These are phyloP conservation scores for Eriosoma lanigerum DNA, from an alignment of 1,140 invertebrate species.

Conservation along the genomic window DNA sequence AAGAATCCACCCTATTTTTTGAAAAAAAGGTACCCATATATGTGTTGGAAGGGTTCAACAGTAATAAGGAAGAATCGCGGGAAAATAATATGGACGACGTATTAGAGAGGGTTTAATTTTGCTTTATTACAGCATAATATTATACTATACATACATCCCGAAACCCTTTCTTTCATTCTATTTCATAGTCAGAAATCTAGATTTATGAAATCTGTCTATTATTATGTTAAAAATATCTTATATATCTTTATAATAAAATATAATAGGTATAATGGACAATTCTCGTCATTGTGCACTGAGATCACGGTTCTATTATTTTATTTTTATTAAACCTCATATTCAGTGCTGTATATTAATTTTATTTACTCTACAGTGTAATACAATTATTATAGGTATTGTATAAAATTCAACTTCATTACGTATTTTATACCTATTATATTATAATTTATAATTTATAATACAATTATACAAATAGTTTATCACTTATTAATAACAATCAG, in stretches of 20 bases:
- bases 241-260: too few relatives aligned
- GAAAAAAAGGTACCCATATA: too few relatives aligned
- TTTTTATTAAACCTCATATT: background rate
- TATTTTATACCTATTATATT: too few relatives aligned
- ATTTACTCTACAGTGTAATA: too few relatives aligned
- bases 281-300: background rate
- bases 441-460: too few relatives aligned
- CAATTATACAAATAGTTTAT: too few relatives aligned
- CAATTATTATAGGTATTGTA: too few relatives aligned
- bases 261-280: slow-evolving; percentile 10
- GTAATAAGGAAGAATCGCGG: background rate
- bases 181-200: background rate
- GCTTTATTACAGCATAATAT: slow-evolving; percentile 6
- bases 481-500: too few relatives aligned
- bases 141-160: background rate
- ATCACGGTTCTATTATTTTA: background rate
- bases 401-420: too few relatives aligned
- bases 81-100: slow-evolving; percentile 26
- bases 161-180: slow-evolving; percentile 23
- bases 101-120: background rate
- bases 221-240: slow-evolving; percentile 2
- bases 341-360: too few relatives aligned
- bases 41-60: background rate
- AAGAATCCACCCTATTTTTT: slow-evolving; percentile 9
- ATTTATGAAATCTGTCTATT: slow-evolving; percentile 32